phyloP scores from a whole-genome alignment of 2,797 vertebrate species.

The Crocodylus rhombifer region DNA sequence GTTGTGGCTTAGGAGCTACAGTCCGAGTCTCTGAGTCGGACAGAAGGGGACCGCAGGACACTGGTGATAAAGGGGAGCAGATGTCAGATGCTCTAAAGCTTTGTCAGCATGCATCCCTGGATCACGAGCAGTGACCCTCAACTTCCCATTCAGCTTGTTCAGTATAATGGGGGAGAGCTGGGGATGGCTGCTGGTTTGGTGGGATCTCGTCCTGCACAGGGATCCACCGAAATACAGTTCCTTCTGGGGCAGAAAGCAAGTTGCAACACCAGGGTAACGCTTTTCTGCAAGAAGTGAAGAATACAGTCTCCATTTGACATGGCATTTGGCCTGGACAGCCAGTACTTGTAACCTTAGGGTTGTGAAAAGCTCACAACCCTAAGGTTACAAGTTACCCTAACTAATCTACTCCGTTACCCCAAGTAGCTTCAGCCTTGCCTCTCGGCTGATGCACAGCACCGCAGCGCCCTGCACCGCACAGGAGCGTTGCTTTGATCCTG shows the following conservation, averaged over 20 bases:
- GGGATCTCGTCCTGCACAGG: background rate
- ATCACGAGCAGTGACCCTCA: background rate
- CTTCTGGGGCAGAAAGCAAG: conserved; percentile 66
- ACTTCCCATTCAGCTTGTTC: background rate
- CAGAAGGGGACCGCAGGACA: background rate
- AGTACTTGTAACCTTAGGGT: conserved; percentile 52
- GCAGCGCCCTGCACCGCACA: background rate
- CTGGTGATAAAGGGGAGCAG: background rate
- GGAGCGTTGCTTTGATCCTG: conserved; percentile 25
- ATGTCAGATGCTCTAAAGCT: conserved; percentile 5
- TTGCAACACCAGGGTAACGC: conserved; percentile 11
- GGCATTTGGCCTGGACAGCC: conserved; percentile 66
- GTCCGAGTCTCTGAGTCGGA: background rate
- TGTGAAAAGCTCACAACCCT: conserved; percentile 28
- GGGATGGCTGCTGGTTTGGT: background rate
- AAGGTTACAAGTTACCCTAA: no score
- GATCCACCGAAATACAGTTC: conserved; percentile 65
- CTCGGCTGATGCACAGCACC: background rate
- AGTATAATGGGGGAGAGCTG: background rate
- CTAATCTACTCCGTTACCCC: conserved; percentile 65
- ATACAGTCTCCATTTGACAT: background rate
- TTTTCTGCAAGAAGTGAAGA: background rate
- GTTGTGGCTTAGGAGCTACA: no score
- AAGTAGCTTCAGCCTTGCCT: conserved; percentile 49
- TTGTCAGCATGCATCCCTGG: background rate